A percentile compares a stretch with the other conserved stretches of the same genome.
Conservation (phyloP, 2,888 invertebrate species). For the Melanostoma mellinum region DNA sequence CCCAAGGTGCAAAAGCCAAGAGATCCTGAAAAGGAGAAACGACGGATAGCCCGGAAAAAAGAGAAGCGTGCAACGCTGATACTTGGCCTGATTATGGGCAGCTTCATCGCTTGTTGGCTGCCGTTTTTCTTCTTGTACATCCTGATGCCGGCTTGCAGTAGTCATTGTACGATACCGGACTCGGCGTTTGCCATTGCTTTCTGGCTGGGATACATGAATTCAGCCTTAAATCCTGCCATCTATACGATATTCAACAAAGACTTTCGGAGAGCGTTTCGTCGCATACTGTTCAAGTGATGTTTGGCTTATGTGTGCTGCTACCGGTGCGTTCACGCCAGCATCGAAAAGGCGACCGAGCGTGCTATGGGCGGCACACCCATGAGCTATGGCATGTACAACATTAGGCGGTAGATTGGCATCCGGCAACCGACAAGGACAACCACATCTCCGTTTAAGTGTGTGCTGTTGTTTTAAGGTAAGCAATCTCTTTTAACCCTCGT, state of each 20-base stretch:
- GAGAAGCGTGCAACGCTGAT: conserved; percentile 98
- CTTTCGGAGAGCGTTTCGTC: conserved; percentile 96
- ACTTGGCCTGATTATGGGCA: conserved; percentile 98
- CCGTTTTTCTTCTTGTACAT: conserved; percentile 98
- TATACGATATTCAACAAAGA: conserved; percentile 99
- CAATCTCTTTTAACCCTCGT: neutral
- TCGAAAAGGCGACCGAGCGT: conserved; percentile 82
- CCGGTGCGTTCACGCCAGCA: conserved; percentile 85
- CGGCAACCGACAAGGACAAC: neutral
- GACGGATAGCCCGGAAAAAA: conserved; percentile 95
- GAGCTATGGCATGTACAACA: conserved; percentile 82
- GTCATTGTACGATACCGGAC: conserved; percentile 88
- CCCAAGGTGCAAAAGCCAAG: conserved; percentile 90
- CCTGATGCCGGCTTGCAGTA: conserved; percentile 90
- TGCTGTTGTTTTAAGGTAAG: conserved; percentile 63
- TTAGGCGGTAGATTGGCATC: conserved; percentile 79
- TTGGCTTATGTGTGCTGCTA: conserved; percentile 93
- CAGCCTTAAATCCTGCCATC: conserved; percentile 96
- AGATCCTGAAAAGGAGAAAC: conserved; percentile 96
- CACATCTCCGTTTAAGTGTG: conserved; percentile 14
- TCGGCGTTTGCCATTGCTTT: conserved; percentile 96
- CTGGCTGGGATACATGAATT: conserved; percentile 99
- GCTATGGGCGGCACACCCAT: conserved; percentile 82
- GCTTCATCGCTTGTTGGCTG: conserved; percentile 99
- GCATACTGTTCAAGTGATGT: conserved; percentile 98